Percentiles rank a stretch among this genome's conserved stretches.
Conservation (phyloP, 2,888 invertebrate species). For the Teinopalpus imperialis region DNA sequence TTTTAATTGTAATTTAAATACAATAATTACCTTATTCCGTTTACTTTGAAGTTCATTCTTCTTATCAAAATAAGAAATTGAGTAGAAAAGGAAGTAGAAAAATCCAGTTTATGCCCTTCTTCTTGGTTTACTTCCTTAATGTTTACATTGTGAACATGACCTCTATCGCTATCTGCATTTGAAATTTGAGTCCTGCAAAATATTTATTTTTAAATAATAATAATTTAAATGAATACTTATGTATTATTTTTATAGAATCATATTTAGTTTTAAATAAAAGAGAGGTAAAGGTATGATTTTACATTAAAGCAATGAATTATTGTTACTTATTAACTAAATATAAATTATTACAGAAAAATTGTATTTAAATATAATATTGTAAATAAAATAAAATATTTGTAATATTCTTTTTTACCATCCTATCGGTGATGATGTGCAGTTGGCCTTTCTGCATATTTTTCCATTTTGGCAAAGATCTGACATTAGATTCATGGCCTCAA, state of each 20-base stretch:
- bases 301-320: too few relatives aligned
- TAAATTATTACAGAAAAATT: too few relatives aligned
- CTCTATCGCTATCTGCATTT: too few relatives aligned
- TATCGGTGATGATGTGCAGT: constrained; percentile 33
- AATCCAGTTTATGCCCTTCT: constrained; percentile 57
- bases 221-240: background rate
- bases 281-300: too few relatives aligned
- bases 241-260: too few relatives aligned
- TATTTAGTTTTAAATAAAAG: background rate
- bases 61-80: too few relatives aligned
- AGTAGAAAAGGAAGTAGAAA: constrained; percentile 72
- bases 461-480: constrained; percentile 62
- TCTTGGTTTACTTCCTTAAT: constrained; percentile 60
- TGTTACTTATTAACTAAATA: too few relatives aligned
- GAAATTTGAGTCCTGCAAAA: constrained; percentile 36
- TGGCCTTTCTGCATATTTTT: constrained; percentile 49
- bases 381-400: too few relatives aligned
- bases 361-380: too few relatives aligned
- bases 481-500: constrained; percentile 46
- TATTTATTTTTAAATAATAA: background rate
- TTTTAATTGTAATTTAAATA: too few relatives aligned
- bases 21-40: constrained; percentile 79
- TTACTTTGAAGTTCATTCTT: too few relatives aligned
- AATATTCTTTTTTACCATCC: too few relatives aligned
- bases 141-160: constrained; percentile 55